Conservation (phyloP, 2,888 invertebrate species). For the Yponomeuta evonymella region DNA sequence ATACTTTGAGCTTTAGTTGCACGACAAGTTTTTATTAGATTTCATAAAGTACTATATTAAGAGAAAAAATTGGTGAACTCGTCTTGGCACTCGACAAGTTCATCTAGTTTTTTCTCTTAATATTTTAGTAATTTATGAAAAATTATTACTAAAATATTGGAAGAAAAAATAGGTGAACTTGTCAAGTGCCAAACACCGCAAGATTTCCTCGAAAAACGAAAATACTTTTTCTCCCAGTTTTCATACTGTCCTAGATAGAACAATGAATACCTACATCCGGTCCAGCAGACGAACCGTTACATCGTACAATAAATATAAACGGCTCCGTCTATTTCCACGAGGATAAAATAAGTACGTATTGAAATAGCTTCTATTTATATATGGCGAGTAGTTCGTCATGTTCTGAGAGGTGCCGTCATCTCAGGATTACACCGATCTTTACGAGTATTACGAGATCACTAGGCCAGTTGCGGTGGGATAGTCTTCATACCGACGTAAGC, state of each 20-base stretch:
- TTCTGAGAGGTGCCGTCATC: constrained; percentile 1
- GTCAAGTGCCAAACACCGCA: no score
- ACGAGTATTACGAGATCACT: not conserved
- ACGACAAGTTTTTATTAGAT: no score
- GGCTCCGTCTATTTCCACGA: not conserved
- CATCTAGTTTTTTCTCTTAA: no score
- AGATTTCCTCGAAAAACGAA: no score
- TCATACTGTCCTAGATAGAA: not conserved
- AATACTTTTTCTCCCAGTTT: not conserved
- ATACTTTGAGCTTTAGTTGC: no score
- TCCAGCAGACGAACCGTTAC: not conserved
- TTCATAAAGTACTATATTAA: no score
- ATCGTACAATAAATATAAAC: not conserved
- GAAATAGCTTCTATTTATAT: not conserved
- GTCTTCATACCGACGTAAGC: not conserved
- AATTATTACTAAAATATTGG: no score
- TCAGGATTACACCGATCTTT: not conserved
- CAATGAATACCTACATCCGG: not conserved
- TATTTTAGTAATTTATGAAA: no score
- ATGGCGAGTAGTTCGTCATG: not conserved
- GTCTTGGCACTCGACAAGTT: no score
- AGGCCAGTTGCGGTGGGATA: not conserved
- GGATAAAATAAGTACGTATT: not conserved
- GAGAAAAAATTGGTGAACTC: no score
- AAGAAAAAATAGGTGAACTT: no score